Percentiles rank a stretch among this genome's conserved stretches.
These are phyloP conservation scores for Pseudocheirus occidentalis DNA, from an alignment of 2,797 vertebrate genomes.

Conservation along the genomic window DNA sequence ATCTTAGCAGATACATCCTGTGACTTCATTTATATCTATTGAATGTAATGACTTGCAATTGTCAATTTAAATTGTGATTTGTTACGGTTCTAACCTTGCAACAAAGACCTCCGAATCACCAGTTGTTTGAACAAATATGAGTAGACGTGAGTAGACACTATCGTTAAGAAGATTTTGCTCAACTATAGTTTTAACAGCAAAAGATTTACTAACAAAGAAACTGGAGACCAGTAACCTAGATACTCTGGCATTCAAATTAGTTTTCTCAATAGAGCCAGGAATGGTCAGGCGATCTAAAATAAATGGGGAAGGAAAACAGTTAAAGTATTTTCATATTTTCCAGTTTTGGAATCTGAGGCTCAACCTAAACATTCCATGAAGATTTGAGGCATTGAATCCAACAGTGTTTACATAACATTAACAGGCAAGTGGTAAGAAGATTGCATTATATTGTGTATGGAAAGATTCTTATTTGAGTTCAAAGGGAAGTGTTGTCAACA, in stretches of 20 bases:
- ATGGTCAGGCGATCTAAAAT: neutral
- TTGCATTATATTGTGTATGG: neutral
- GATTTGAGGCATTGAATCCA: slow-evolving; percentile 23
- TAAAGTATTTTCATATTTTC: slow-evolving; percentile 20
- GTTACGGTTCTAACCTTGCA: slow-evolving; percentile 3
- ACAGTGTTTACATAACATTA: slow-evolving; percentile 4
- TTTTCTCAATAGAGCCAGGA: slow-evolving; percentile 9
- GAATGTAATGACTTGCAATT: slow-evolving; percentile 30
- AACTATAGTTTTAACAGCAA: slow-evolving; percentile 10
- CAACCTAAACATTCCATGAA: slow-evolving; percentile 33
- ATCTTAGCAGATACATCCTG: neutral
- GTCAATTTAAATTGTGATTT: neutral
- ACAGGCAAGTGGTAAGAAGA: neutral
- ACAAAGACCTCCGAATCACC: slow-evolving; percentile 1
- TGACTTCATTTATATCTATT: neutral
- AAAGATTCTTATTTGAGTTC: slow-evolving; percentile 46
- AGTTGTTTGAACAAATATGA: slow-evolving; percentile 20
- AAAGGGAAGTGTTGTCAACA: neutral
- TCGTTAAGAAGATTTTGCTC: neutral
- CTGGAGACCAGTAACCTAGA: neutral
- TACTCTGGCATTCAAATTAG: neutral
- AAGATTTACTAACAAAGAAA: neutral
- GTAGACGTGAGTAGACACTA: neutral
- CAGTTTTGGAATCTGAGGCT: slow-evolving; percentile 35
- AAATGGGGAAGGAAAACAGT: neutral